phyloP scores from a whole-genome alignment of 2,797 vertebrate genomes.

The Acanthurus leucopareius region DNA sequence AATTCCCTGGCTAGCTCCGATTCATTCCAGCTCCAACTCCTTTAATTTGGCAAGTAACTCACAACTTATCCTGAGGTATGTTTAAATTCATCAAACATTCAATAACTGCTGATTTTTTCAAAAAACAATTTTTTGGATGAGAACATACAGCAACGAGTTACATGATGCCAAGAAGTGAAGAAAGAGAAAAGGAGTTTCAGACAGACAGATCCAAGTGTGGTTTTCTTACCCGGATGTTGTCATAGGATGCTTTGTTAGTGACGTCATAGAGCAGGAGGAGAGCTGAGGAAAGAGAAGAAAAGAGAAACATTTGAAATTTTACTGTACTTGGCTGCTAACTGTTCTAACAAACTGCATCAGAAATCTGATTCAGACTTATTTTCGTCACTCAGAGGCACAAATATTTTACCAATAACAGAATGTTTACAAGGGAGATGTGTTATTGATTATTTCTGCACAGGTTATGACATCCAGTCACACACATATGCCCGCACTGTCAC shows the following conservation, averaged over 20 bases:
- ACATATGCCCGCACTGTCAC: not conserved
- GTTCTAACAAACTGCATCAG: not conserved
- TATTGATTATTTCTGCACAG: not conserved
- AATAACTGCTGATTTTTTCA: not conserved
- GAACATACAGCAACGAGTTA: too few relatives aligned
- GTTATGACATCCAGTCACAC: not conserved
- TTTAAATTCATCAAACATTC: not conserved
- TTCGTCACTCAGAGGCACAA: not conserved
- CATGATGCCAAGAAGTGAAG: too few relatives aligned
- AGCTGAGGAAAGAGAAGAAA: constrained; percentile 81
- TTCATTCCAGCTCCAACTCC: not conserved
- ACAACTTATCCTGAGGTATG: not conserved
- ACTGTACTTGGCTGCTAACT: too few relatives aligned
- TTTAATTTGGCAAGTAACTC: not conserved
- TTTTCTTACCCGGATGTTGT: constrained; percentile 92
- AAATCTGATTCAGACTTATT: not conserved
- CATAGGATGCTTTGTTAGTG: constrained; percentile 94
- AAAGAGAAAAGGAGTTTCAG: not conserved
- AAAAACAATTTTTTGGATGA: not conserved
- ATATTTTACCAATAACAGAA: not conserved
- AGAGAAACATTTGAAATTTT: not conserved
- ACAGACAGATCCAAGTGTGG: not conserved
- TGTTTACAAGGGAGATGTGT: not conserved
- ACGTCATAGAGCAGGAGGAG: constrained; percentile 95
- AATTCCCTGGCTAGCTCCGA: not conserved